Conservation (phyloP, 2,797 vertebrate genomes). For the Hippocampus kuda region DNA sequence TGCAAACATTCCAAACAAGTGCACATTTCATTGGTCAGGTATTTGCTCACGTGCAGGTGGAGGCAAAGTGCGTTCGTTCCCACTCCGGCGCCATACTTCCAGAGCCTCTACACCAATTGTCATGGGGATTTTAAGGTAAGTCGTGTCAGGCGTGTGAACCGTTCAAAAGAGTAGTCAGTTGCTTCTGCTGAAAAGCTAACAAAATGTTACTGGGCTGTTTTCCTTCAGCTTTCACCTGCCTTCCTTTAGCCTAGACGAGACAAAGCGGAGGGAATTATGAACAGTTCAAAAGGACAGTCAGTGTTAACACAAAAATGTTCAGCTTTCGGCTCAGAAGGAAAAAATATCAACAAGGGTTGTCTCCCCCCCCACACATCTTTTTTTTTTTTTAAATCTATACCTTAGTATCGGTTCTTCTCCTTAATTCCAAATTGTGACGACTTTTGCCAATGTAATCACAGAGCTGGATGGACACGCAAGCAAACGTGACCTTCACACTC, state of each 20-base stretch:
- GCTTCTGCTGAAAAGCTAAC: not conserved
- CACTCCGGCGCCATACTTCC: slow-evolving; percentile 62
- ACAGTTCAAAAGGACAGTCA: not conserved
- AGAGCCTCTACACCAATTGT: slow-evolving; percentile 50
- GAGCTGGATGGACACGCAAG: slow-evolving; percentile 48
- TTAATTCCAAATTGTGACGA: not conserved
- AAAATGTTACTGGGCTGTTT: not conserved
- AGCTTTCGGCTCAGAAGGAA: too few species aligned
- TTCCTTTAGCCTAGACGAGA: not conserved
- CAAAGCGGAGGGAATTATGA: not conserved
- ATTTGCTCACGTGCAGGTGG: slow-evolving; percentile 40
- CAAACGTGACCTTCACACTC: slow-evolving; percentile 24
- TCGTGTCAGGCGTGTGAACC: not conserved
- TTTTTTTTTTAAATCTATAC: not conserved
- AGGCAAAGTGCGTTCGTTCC: slow-evolving; percentile 44
- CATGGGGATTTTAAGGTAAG: slow-evolving; percentile 58
- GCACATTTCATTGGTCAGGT: not conserved
- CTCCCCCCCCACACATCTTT: too few species aligned
- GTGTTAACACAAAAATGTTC: not conserved
- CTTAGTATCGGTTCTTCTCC: not conserved
- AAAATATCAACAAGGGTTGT: too few species aligned
- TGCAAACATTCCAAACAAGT: not conserved
- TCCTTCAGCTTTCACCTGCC: not conserved
- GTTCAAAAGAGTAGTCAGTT: not conserved
- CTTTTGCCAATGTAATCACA: slow-evolving; percentile 24